Conservation (phyloP, 2,113 vertebrate species). For the Spilogale gracilis region DNA sequence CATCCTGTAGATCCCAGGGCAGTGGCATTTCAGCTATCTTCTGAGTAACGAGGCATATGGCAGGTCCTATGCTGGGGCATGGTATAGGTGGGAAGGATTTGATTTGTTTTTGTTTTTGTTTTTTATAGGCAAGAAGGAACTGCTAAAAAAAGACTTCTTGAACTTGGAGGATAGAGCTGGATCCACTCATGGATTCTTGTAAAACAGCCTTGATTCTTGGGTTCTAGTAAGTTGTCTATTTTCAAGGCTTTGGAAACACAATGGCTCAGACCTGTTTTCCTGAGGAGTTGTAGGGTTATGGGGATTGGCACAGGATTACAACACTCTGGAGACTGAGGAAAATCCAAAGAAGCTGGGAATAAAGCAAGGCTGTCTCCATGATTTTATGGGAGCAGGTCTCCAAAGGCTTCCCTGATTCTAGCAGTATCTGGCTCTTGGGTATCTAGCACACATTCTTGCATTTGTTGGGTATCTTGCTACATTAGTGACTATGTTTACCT, state of each 20-base stretch:
- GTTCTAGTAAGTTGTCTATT: constrained; percentile 8
- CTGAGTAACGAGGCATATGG: background rate
- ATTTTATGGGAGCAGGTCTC: background rate
- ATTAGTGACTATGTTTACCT: background rate
- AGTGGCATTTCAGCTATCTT: background rate
- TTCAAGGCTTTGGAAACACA: background rate
- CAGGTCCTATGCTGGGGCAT: background rate
- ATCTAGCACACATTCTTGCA: background rate
- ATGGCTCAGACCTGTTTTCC: background rate
- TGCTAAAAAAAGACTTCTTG: background rate
- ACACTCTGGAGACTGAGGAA: background rate
- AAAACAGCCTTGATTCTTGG: background rate
- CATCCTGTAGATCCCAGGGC: background rate
- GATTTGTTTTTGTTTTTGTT: background rate
- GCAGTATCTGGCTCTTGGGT: background rate
- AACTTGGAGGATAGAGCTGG: background rate
- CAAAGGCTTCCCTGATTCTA: background rate
- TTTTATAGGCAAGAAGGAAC: constrained; percentile 14
- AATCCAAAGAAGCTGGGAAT: background rate
- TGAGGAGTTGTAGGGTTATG: background rate
- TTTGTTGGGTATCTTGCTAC: background rate
- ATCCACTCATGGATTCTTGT: background rate
- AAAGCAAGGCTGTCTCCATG: background rate
- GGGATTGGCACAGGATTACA: background rate
- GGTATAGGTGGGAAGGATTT: background rate